Conservation (phyloP, 2,888 invertebrate genomes). For the Rhodophaea formosa region DNA sequence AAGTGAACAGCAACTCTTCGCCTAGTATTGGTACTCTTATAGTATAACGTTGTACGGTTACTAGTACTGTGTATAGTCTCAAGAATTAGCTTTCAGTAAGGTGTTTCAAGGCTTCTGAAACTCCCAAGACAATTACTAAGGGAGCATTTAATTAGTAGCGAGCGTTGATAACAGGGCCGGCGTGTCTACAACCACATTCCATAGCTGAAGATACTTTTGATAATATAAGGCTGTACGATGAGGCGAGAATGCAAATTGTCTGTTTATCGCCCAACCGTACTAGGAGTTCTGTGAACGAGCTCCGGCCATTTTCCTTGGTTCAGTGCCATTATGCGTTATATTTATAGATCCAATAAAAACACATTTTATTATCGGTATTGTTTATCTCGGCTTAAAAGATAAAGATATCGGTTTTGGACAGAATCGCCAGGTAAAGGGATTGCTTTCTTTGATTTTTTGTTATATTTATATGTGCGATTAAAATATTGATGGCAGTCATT, state of each 20-base stretch:
- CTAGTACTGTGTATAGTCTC: too few relatives aligned
- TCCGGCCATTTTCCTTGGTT: conserved; percentile 16
- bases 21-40: too few relatives aligned
- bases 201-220: conserved; percentile 24
- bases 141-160: conserved; percentile 26
- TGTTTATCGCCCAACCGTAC: conserved; percentile 22
- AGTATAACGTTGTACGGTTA: too few relatives aligned
- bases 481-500: conserved; percentile 9
- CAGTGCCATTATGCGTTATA: conserved; percentile 11
- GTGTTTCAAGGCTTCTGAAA: conserved; percentile 6
- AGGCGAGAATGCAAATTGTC: conserved; percentile 30
- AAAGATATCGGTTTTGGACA: conserved; percentile 15
- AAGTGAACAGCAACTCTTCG: too few relatives aligned
- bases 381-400: conserved; percentile 13
- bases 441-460: conserved; percentile 8
- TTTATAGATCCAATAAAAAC: conserved; percentile 15
- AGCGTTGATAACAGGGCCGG: conserved; percentile 21
- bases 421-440: conserved; percentile 1
- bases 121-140: conserved; percentile 29
- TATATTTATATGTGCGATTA: conserved; percentile 7
- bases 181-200: conserved; percentile 27
- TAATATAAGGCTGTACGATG: conserved; percentile 26
- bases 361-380: conserved; percentile 15
- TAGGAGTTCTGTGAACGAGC: conserved; percentile 17
- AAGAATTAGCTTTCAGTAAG: too few relatives aligned